Percentiles rank a stretch among this genome's conserved stretches.
phyloP scores from a whole-genome alignment of 2,113 vertebrate genomes.

The Oryzias curvinotus region DNA sequence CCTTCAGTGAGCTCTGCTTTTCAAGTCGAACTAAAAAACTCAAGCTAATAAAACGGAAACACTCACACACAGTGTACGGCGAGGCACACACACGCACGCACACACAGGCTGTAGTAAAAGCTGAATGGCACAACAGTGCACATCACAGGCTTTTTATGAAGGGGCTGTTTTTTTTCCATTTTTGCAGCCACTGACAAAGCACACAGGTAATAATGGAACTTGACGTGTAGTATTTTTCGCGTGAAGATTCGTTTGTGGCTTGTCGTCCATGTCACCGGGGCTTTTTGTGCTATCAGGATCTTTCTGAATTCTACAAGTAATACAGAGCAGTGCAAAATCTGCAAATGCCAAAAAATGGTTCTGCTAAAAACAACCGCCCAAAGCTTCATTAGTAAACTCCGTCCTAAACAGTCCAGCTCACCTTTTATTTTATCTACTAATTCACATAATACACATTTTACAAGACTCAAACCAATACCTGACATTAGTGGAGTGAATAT shows the following conservation, averaged over 20 bases:
- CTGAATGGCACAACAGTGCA: conserved; percentile 61
- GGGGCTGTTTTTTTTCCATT: background rate
- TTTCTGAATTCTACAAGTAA: conserved; percentile 18
- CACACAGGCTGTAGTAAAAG: conserved; percentile 51
- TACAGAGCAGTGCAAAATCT: conserved; percentile 35
- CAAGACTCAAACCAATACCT: conserved; percentile 41
- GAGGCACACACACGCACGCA: conserved; percentile 22
- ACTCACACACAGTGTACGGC: conserved; percentile 45
- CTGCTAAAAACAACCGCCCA: conserved; percentile 12
- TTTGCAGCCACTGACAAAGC: conserved; percentile 37
- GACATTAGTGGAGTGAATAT: conserved; percentile 23
- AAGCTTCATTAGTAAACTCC: conserved; percentile 27
- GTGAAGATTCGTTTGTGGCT: conserved; percentile 9
- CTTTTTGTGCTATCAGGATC: conserved; percentile 9
- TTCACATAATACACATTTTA: conserved; percentile 50
- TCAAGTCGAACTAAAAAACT: conserved; percentile 44
- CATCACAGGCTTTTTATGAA: conserved; percentile 37
- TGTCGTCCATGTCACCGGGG: conserved; percentile 1
- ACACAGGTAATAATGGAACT: conserved; percentile 30
- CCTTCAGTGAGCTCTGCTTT: conserved; percentile 21
- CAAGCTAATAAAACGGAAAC: conserved; percentile 60
- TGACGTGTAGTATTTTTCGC: background rate
- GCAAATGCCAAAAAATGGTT: conserved; percentile 11
- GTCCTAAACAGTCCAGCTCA: conserved; percentile 18
- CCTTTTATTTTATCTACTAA: conserved; percentile 21